Evolutionary conservation across 2,888 invertebrate species (phyloP).

Genomic region (Pachliopta kotzebuea): DNA sequence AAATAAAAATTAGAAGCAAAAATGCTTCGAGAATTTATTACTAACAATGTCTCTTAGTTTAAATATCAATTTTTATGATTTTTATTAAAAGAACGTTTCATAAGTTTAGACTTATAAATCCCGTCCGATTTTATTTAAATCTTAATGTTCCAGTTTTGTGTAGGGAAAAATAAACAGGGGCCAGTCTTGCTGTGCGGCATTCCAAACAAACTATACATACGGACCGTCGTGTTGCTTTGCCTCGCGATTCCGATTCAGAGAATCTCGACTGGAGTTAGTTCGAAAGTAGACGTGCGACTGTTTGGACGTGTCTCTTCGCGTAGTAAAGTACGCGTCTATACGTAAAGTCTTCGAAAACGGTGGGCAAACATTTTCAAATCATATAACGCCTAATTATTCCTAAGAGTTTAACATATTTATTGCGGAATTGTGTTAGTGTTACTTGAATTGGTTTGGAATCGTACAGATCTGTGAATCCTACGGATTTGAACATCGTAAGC

Average conservation of each 20-base stretch:
- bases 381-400: constrained; percentile 37
- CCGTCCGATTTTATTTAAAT: constrained; percentile 35
- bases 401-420: constrained; percentile 30
- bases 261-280: constrained; percentile 52
- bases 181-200: constrained; percentile 65
- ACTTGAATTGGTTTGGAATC: constrained; percentile 44
- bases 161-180: constrained; percentile 55
- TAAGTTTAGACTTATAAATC: neutral
- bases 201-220: constrained; percentile 58
- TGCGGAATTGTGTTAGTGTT: constrained; percentile 59
- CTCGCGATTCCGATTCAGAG: constrained; percentile 40
- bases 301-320: constrained; percentile 54
- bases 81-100: neutral
- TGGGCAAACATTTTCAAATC: constrained; percentile 44
- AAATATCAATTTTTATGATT: neutral
- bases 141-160: constrained; percentile 51
- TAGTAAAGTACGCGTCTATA: constrained; percentile 37
- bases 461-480: constrained; percentile 46
- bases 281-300: constrained; percentile 67
- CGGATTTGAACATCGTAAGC: constrained; percentile 48
- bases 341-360: constrained; percentile 51
- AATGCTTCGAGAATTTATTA: neutral
- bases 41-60: neutral
- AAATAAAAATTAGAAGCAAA: neutral
- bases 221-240: constrained; percentile 36